These are phyloP conservation scores for Ginglymostoma cirratum DNA, from an alignment of 2,113 vertebrate species.

Conservation along the genomic window DNA sequence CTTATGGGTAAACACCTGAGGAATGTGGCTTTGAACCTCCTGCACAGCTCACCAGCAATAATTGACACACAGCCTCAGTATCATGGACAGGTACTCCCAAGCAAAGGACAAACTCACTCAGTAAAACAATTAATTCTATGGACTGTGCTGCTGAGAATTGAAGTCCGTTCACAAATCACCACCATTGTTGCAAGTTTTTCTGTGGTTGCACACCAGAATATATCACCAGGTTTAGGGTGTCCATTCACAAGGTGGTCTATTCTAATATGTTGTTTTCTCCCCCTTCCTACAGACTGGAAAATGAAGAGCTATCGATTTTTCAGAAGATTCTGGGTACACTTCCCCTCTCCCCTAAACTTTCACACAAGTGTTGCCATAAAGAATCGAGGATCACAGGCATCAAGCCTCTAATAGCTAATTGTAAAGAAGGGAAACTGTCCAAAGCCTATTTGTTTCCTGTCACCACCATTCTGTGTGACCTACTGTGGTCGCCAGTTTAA, in stretches of 20 bases:
- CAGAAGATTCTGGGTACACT: slow-evolving; percentile 7
- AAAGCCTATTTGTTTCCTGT: not conserved
- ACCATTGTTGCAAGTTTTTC: not conserved
- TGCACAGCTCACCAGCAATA: not conserved
- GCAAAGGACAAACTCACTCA: not conserved
- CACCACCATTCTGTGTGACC: not conserved
- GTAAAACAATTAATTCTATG: not conserved
- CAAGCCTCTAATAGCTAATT: not conserved
- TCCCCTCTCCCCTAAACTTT: not conserved
- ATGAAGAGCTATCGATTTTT: not conserved
- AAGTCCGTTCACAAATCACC: not conserved
- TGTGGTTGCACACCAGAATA: not conserved
- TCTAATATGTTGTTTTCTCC: not conserved
- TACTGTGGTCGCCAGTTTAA: not conserved
- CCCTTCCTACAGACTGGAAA: slow-evolving; percentile 16
- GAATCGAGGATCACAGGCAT: slow-evolving; percentile 19
- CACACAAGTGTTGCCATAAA: slow-evolving; percentile 22
- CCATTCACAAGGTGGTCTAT: not conserved
- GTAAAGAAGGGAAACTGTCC: not conserved
- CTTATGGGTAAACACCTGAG: not conserved
- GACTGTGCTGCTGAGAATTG: not conserved
- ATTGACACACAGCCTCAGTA: not conserved
- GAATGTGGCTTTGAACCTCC: not conserved
- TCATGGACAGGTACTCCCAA: not conserved
- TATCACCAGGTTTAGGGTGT: not conserved